Evolutionary conservation across 2,888 invertebrate species (phyloP).

Genomic region (Hemistola chrysoprasaria): DNA sequence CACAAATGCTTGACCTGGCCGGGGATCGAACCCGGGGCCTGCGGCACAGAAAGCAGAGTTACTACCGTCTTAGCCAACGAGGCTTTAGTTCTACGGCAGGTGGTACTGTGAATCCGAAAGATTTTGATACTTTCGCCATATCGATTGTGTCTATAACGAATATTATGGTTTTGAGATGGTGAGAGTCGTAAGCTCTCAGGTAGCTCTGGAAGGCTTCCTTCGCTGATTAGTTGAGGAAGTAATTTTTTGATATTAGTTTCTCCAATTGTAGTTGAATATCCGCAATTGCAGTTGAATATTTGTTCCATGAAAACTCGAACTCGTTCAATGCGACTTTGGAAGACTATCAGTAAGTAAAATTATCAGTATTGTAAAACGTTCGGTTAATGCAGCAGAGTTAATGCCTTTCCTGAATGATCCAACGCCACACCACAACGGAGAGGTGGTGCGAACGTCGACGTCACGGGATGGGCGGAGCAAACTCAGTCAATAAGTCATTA

Average conservation of each 20-base stretch:
- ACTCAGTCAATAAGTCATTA: no score
- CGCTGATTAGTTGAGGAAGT: conserved; percentile 96
- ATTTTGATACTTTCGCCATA: conserved; percentile 92
- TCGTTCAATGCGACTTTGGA: conserved; percentile 97
- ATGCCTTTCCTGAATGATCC: no score
- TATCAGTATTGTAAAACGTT: no score
- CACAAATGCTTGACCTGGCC: no score
- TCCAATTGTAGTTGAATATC: conserved; percentile 87
- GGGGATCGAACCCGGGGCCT: no score
- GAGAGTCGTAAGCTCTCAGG: conserved; percentile 97
- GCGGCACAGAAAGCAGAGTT: no score
- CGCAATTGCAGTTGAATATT: conserved; percentile 97
- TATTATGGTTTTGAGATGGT: conserved; percentile 96
- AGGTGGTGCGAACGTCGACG: no score
- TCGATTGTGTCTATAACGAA: conserved; percentile 97
- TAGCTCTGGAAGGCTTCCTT: conserved; percentile 99
- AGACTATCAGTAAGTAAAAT: no score
- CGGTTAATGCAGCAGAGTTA: no score
- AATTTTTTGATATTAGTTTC: conserved; percentile 96
- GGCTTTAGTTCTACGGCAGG: conserved; percentile 97
- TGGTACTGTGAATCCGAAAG: conserved; percentile 98
- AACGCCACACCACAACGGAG: no score
- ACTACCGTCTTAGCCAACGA: no score
- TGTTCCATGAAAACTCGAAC: conserved; percentile 98
- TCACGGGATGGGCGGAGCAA: no score